These are phyloP conservation scores for Labrus mixtus DNA, from an alignment of 2,113 vertebrate genomes.

Conservation along the genomic window DNA sequence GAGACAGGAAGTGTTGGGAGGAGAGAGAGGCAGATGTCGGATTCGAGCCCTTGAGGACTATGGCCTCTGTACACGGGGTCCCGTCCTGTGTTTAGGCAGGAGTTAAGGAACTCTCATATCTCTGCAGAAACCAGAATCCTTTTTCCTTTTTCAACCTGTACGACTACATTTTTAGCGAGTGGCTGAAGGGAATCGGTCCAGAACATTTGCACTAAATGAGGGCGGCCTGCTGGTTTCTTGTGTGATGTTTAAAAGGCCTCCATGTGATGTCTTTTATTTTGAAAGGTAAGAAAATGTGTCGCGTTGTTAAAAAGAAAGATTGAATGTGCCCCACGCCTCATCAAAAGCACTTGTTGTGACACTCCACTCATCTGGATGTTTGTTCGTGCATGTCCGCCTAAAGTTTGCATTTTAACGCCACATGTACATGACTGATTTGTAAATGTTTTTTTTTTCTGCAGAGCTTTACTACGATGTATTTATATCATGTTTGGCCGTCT, in stretches of 20 bases:
- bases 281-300: background rate
- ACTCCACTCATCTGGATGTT: background rate
- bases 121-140: too few species aligned
- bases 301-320: background rate
- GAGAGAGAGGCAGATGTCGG: too few species aligned
- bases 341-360: background rate
- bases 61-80: too few species aligned
- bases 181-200: constrained; percentile 4
- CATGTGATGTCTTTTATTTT: background rate
- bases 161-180: background rate
- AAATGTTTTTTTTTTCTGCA: background rate
- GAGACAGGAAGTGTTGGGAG: background rate
- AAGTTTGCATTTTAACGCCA: background rate
- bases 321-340: background rate
- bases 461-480: constrained; percentile 29
- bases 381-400: constrained; percentile 1
- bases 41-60: too few species aligned
- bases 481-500: constrained; percentile 36
- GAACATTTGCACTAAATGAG: constrained; percentile 12
- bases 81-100: too few species aligned
- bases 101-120: too few species aligned
- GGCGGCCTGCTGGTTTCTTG: background rate
- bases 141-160: background rate
- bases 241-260: background rate
- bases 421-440: constrained; percentile 14